Evolutionary conservation across 2,888 invertebrate species (phyloP), one percentile per base, ranked within the genome.

Genomic region (Pasiphila rectangulata): DNA sequence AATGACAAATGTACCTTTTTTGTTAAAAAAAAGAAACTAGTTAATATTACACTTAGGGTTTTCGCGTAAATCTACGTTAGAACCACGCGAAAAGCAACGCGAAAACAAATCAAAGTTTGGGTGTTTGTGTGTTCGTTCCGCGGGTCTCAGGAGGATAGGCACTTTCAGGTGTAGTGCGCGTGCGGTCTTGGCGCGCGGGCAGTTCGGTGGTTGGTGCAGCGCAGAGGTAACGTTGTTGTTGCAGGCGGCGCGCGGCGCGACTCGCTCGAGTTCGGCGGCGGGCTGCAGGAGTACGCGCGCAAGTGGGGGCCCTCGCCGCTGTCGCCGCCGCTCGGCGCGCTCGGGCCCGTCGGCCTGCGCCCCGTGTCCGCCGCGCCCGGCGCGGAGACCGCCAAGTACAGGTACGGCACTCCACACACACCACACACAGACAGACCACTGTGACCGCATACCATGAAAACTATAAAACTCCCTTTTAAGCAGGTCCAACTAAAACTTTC

Each of bases 321-420:
- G 67, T 95, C 95, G 57, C 96, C 96, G 63, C 95, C 96, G 62
- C 93, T 92, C 56, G 88, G 70, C 77, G 91, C 91, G 66, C 92
- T 93, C 53, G 93, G 93, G 45, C 86, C 76, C 89, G 69, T 96
- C 70, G 94, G 95, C 61, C 90, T 90, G 68, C 81, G 92, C 54
- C 80, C 89, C 69, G 88, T 89, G 50, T 87, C 87, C 60, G 89
- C 89, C 67, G 98, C 98, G 52, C 98, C 98, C 24, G 97, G 97
- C 57, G 97, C 98, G 1, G 98, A 98, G 89, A 95, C 94, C 61
- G 90, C 91, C 64, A 93, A 92, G 79, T 92, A 92, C 79, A 91
- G 95, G 83, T 93, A 82, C 71, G n/a, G n/a, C n/a, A 39, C 56
- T n/a, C 0, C 29, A 24, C 23, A 12, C 43, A 15, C 43, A 19